phyloP scores from a whole-genome alignment of 2,113 vertebrate species.

The Sminthopsis crassicaudata region DNA sequence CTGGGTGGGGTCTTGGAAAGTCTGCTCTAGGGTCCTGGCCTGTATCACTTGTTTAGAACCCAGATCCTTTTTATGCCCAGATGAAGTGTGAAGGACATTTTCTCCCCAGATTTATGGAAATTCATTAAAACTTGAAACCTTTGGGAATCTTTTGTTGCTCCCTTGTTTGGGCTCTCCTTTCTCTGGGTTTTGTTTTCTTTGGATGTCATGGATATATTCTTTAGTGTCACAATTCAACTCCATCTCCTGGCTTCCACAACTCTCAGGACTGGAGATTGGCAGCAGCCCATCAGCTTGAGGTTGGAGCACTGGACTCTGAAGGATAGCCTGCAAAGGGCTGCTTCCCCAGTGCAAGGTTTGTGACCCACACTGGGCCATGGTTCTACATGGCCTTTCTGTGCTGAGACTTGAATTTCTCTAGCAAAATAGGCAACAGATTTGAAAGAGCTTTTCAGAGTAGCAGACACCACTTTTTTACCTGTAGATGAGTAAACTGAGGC shows the following conservation, averaged over 20 bases:
- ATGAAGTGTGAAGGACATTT: not conserved
- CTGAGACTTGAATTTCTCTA: not conserved
- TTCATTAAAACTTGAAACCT: not conserved
- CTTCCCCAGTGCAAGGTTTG: not conserved
- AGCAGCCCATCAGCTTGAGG: not conserved
- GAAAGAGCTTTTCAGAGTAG: not conserved
- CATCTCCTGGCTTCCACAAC: not conserved
- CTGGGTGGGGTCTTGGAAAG: not conserved
- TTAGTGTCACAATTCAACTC: not conserved
- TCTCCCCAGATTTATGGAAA: not conserved
- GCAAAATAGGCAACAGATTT: not conserved
- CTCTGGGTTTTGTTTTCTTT: not conserved
- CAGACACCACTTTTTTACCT: not conserved
- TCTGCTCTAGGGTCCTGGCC: not conserved
- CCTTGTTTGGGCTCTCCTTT: not conserved
- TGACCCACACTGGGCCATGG: not conserved
- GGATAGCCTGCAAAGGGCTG: not conserved
- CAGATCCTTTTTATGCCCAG: not conserved
- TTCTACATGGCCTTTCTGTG: not conserved
- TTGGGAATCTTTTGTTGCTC: not conserved
- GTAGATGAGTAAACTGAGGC: not conserved
- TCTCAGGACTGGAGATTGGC: not conserved
- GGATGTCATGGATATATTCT: not conserved
- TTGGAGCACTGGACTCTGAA: not conserved
- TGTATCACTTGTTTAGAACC: not conserved